phyloP scores from a whole-genome alignment of 2,888 invertebrate genomes.

The Cylloceria caligata region DNA sequence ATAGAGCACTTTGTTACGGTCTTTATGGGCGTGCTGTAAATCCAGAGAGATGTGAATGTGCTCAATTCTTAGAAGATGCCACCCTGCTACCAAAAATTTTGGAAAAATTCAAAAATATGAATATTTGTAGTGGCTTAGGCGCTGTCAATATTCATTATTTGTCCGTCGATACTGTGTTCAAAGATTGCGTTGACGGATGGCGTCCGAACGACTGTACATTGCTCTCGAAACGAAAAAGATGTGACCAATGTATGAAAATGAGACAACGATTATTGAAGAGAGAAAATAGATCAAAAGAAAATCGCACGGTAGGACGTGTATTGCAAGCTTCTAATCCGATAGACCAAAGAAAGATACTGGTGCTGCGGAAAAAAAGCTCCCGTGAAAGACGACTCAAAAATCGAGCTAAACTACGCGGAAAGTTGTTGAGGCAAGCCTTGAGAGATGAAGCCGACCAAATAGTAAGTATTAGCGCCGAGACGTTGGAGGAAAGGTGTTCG shows the following conservation, averaged over 20 bases:
- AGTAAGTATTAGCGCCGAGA: neutral
- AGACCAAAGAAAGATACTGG: slow-evolving; percentile 10
- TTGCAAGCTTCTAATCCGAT: slow-evolving; percentile 20
- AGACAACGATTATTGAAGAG: neutral
- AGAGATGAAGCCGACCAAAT: slow-evolving; percentile 2
- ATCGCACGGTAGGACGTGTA: neutral
- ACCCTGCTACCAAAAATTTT: slow-evolving; percentile 12
- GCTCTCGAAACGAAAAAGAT: slow-evolving; percentile 44
- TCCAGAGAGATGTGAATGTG: slow-evolving; percentile 8
- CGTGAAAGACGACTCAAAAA: neutral
- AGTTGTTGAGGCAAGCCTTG: slow-evolving; percentile 3
- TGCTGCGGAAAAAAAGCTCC: slow-evolving; percentile 1
- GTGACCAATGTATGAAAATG: slow-evolving; percentile 36
- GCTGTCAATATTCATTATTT: slow-evolving; percentile 29
- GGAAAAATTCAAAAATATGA: slow-evolving; percentile 37
- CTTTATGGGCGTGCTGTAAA: slow-evolving; percentile 40
- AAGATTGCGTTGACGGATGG: slow-evolving; percentile 46
- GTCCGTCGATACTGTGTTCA: slow-evolving; percentile 23
- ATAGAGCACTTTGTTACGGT: slow-evolving; percentile 15
- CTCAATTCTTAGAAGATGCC: neutral
- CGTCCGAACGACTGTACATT: slow-evolving; percentile 45
- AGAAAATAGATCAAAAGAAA: neutral
- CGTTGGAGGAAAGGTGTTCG: slow-evolving; percentile 2
- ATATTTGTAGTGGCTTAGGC: slow-evolving; percentile 30
- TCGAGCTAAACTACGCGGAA: slow-evolving; percentile 10